These are phyloP conservation scores for Heterotilapia buettikoferi DNA, from an alignment of 2,113 vertebrate genomes.

Conservation along the genomic window DNA sequence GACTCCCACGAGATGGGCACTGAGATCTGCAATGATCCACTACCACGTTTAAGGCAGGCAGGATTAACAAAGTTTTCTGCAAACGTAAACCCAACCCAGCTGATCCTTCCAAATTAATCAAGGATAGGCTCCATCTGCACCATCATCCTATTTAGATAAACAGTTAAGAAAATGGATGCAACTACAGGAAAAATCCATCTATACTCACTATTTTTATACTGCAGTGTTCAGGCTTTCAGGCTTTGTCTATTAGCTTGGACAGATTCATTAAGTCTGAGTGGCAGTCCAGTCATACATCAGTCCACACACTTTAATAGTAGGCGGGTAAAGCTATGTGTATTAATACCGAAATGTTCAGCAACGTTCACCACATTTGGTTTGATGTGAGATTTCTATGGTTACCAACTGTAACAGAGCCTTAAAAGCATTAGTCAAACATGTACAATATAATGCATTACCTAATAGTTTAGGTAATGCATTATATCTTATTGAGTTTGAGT, in stretches of 20 bases:
- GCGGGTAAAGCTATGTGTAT: background rate
- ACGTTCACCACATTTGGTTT: background rate
- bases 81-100: background rate
- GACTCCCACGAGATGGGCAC: constrained; percentile 1
- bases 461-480: background rate
- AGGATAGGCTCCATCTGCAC: background rate
- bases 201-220: background rate
- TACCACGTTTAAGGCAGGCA: background rate
- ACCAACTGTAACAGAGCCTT: background rate
- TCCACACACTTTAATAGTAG: background rate
- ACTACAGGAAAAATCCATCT: background rate
- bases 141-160: background rate
- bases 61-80: background rate
- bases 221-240: background rate
- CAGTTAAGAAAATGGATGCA: background rate
- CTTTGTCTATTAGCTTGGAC: background rate
- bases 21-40: background rate
- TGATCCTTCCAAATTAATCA: background rate
- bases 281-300: background rate
- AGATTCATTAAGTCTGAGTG: background rate
- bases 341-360: background rate
- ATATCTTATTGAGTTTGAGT: background rate
- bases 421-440: background rate
- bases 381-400: background rate
- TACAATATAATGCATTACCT: background rate